These are phyloP conservation scores for Prosapia bicincta DNA, from an alignment of 2,888 invertebrate genomes.

Conservation along the genomic window DNA sequence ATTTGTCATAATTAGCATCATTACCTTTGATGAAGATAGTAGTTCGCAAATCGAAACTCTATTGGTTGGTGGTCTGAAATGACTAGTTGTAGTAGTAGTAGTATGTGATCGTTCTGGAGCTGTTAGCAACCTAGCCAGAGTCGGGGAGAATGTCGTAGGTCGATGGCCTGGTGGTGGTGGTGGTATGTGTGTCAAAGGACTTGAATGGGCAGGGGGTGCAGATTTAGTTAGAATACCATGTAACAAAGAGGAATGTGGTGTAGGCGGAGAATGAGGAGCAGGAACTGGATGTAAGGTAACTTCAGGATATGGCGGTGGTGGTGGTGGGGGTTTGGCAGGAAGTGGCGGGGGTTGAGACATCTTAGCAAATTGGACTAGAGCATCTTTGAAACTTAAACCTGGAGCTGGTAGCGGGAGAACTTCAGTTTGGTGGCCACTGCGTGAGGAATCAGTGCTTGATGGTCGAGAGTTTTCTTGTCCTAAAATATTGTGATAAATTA, in stretches of 20 bases:
- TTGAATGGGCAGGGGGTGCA: constrained; percentile 4
- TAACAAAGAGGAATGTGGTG: constrained; percentile 60
- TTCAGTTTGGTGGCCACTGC: constrained; percentile 47
- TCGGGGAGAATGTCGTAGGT: constrained; percentile 71
- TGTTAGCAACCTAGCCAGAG: constrained; percentile 74
- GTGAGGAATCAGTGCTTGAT: constrained; percentile 53
- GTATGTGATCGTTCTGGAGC: constrained; percentile 50
- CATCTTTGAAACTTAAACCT: constrained; percentile 65
- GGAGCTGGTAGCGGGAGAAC: constrained; percentile 42
- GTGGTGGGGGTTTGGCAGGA: constrained; percentile 39
- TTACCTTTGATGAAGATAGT: constrained; percentile 52
- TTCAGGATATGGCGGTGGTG: constrained; percentile 71
- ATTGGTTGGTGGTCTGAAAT: constrained; percentile 24
- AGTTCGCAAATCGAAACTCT: constrained; percentile 50
- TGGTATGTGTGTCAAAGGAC: background rate
- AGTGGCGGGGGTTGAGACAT: constrained; percentile 46
- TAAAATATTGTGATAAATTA: too few species aligned
- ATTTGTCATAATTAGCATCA: too few species aligned
- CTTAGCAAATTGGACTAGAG: constrained; percentile 69
- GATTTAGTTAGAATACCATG: constrained; percentile 48
- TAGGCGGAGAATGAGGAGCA: constrained; percentile 44
- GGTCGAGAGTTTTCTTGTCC: constrained; percentile 47
- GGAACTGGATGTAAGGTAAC: constrained; percentile 73
- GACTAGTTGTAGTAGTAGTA: constrained; percentile 11
- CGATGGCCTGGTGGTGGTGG: constrained; percentile 38